Percentiles rank a stretch among this genome's conserved stretches.
phyloP scores from a whole-genome alignment of 2,113 vertebrate genomes.

The Cyprinus carpio region DNA sequence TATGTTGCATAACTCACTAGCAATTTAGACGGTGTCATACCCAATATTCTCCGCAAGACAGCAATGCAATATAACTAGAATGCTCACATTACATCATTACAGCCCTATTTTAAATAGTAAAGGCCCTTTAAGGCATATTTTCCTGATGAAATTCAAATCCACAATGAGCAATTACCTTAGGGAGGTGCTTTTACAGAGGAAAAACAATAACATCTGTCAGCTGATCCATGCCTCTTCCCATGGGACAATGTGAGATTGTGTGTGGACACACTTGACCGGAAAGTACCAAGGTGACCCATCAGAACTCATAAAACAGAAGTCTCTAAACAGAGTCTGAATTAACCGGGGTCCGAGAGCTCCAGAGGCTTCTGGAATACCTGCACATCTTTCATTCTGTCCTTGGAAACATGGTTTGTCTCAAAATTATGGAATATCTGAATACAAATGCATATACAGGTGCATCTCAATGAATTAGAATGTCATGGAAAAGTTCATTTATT shows the following conservation, averaged over 20 bases:
- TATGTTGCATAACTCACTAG: not conserved
- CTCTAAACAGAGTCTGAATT: conserved; percentile 7
- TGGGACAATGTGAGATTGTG: conserved; percentile 16
- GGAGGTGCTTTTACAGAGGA: conserved; percentile 39
- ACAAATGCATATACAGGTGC: not conserved
- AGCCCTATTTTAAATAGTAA: not conserved
- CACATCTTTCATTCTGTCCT: conserved; percentile 20
- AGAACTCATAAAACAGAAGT: not conserved
- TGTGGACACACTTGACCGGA: conserved; percentile 10
- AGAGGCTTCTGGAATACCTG: not conserved
- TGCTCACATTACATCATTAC: not conserved
- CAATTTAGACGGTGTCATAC: not conserved
- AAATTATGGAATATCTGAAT: conserved; percentile 9
- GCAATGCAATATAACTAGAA: not conserved
- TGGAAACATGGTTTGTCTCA: not conserved
- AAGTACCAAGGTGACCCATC: conserved; percentile 39
- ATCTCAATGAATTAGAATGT: too few species aligned
- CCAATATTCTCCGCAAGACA: not conserved
- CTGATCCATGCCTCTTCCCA: conserved; percentile 52
- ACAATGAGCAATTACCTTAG: conserved; percentile 47
- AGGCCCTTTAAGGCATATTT: conserved; percentile 43
- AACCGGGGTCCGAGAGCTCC: not conserved
- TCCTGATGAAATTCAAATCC: conserved; percentile 43
- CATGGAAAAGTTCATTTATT: too few species aligned
- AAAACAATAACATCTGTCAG: conserved; percentile 56